These are phyloP conservation scores for Volucella inanis DNA, from an alignment of 2,888 invertebrate species.

Conservation along the genomic window DNA sequence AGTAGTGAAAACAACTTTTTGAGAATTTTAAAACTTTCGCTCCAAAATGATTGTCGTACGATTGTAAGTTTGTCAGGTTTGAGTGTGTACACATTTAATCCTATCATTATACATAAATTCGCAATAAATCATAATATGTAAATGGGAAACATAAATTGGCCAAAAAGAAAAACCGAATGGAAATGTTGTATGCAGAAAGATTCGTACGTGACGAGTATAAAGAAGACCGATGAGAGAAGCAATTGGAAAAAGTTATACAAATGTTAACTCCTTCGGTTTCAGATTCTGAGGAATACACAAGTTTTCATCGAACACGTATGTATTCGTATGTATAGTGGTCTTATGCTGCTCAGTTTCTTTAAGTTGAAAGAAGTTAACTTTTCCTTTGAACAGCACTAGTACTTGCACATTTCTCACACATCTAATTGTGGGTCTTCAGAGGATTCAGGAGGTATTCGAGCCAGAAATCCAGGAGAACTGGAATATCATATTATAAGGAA, in stretches of 20 bases:
- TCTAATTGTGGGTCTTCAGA: neutral
- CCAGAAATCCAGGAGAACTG: constrained; percentile 26
- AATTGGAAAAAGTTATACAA: constrained; percentile 17
- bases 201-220: constrained; percentile 18
- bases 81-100: constrained; percentile 36
- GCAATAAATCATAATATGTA: constrained; percentile 52
- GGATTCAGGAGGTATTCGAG: constrained; percentile 5
- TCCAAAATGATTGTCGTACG: too few relatives aligned
- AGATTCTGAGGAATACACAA: constrained; percentile 7
- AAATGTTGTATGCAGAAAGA: neutral
- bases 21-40: constrained; percentile 12
- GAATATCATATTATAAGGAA: constrained; percentile 32
- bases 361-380: constrained; percentile 23
- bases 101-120: constrained; percentile 48
- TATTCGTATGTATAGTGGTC: neutral
- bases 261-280: constrained; percentile 10
- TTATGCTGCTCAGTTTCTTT: constrained; percentile 12
- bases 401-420: neutral
- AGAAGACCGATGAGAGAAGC: neutral
- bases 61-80: neutral
- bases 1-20: constrained; percentile 17
- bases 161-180: neutral
- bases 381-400: constrained; percentile 2
- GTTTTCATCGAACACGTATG: neutral
- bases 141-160: constrained; percentile 33